A percentile compares a stretch with the other conserved stretches of the same genome.
phyloP scores from a whole-genome alignment of 2,888 invertebrate genomes.

The Blastobasis adustella region DNA sequence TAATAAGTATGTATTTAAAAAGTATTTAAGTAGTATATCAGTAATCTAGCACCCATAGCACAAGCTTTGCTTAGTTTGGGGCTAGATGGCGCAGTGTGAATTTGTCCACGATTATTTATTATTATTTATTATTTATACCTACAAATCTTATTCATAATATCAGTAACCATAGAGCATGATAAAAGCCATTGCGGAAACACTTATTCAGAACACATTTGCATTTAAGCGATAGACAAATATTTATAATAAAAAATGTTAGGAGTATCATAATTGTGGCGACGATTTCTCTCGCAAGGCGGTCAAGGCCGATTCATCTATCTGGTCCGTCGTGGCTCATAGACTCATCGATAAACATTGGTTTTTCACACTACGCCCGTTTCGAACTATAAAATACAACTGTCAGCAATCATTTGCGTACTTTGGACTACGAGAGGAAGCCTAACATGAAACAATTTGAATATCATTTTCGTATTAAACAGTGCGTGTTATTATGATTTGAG shows the following conservation, averaged over 20 bases:
- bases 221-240: slow-evolving; percentile 20
- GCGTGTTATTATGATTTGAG: neutral
- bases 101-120: too few relatives aligned
- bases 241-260: slow-evolving; percentile 23
- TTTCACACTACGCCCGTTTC: neutral
- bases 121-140: too few relatives aligned
- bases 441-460: neutral
- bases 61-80: too few relatives aligned
- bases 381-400: neutral
- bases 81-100: too few relatives aligned
- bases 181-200: slow-evolving; percentile 5
- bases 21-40: too few relatives aligned
- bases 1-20: too few relatives aligned
- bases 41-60: too few relatives aligned
- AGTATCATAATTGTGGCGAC: slow-evolving; percentile 41
- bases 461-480: neutral
- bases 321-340: slow-evolving; percentile 9
- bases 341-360: slow-evolving; percentile 15
- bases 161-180: neutral
- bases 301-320: slow-evolving; percentile 54
- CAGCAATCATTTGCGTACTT: too few relatives aligned
- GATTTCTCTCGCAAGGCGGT: slow-evolving; percentile 60
- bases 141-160: too few relatives aligned
- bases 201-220: slow-evolving; percentile 10
- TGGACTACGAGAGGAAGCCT: neutral